Evolutionary conservation across 92 coral and sea anemone species (phyloP), one percentile per base, ranked within the genome.

Genomic region (Umimayanthus chanpuru): DNA sequence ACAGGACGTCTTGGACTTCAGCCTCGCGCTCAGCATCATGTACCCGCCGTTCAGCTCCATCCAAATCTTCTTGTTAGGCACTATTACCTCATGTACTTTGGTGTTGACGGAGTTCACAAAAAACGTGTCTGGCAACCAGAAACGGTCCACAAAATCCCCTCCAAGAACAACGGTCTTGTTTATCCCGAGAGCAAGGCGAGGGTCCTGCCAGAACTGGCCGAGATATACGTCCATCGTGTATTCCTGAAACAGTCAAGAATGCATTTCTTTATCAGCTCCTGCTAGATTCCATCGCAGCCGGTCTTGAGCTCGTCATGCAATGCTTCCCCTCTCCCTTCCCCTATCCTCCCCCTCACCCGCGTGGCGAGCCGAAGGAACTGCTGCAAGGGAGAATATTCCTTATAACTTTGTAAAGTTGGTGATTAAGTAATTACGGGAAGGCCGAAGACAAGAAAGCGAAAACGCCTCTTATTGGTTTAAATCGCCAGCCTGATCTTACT

Each of bases 121-220:
- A 79, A 96, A 96, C 6, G 98, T 94, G 85, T 96, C 99, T 0
- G 99, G 99, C 23, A 96, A 82, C 99, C 99, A 96, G 86, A 96
- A 93, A 21, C 89, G 81, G 80, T 95, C 95, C 0, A 94, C 96
- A 81, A 87, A 95, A 40, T 91, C 90, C 4, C 98, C 99, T 4
- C 99, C 99, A 39, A 96, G 94, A 29, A 95, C 92, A 29, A 95
- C 90, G 55, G 94, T 90, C 84, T 89, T 90, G 81, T 96, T 94
- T 6, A 92, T 85, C n/a, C 98, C 99, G 68, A 95, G 91, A 5
- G 95, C 94, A 84, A 92, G 89, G 26, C 99, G 92, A 49, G 96
- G 98, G 88, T 96, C 98, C 76, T 92, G 93, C 98, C 98, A 96
- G 88, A 95, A 94, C 92, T 94, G 93, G 36, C 98, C 98, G 25